Evolutionary conservation across 2,888 invertebrate species (phyloP).

Genomic region (Melipona beecheii): DNA sequence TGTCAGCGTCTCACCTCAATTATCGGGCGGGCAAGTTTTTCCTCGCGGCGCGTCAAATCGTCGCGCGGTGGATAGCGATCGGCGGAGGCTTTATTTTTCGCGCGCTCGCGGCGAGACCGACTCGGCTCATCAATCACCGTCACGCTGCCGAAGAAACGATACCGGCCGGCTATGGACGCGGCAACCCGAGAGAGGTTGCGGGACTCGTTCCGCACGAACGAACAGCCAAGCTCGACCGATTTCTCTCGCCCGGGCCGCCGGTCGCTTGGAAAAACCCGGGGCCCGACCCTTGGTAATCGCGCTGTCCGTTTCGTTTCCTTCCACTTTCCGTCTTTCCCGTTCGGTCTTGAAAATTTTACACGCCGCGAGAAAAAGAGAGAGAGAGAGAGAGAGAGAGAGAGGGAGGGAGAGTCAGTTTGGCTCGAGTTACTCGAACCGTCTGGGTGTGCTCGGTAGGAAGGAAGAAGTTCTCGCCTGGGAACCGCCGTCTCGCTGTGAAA

Average conservation of each 20-base stretch:
- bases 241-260: constrained; percentile 6
- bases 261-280: constrained; percentile 31
- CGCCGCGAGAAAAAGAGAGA: no score
- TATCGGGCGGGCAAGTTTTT: constrained; percentile 57
- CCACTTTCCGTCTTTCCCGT: background rate
- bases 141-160: constrained; percentile 64
- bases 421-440: background rate
- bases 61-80: constrained; percentile 61
- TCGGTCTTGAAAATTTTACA: constrained; percentile 7
- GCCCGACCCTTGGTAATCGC: constrained; percentile 14
- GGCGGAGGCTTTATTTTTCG: constrained; percentile 49
- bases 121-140: constrained; percentile 68
- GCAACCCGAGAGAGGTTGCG: constrained; percentile 6
- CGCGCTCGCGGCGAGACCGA: constrained; percentile 28
- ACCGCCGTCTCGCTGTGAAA: background rate
- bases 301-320: background rate
- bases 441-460: background rate
- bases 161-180: constrained; percentile 34
- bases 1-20: constrained; percentile 40
- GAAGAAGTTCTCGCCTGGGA: background rate
- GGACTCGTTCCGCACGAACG: constrained; percentile 64
- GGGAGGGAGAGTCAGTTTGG: background rate
- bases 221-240: constrained; percentile 25
- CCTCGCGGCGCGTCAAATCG: constrained; percentile 66
- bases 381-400: no score